Percentiles rank a stretch among this genome's conserved stretches.
These are phyloP conservation scores for Terrapene triunguis DNA, from an alignment of 2,113 vertebrate species.

Conservation along the genomic window DNA sequence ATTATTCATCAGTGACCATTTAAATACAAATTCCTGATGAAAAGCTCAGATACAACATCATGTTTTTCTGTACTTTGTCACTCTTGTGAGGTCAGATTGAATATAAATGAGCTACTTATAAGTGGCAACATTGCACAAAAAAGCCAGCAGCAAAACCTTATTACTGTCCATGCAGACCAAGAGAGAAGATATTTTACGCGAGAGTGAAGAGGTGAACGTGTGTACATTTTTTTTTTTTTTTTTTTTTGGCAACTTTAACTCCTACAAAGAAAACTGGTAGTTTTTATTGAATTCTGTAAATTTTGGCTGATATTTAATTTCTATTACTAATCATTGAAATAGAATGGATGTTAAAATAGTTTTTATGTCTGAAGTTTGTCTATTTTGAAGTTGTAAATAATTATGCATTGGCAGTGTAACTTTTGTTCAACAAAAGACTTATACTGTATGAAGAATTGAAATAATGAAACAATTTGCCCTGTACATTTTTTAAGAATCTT, in stretches of 20 bases:
- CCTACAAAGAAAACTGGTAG: constrained; percentile 66
- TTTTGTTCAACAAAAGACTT: constrained; percentile 75
- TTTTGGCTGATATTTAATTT: constrained; percentile 76
- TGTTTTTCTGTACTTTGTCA: constrained; percentile 60
- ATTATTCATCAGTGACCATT: constrained; percentile 20
- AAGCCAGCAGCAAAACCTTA: constrained; percentile 54
- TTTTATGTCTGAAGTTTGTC: constrained; percentile 79
- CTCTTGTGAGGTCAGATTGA: constrained; percentile 69
- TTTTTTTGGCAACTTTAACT: constrained; percentile 51
- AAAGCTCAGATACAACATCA: constrained; percentile 67
- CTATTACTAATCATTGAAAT: constrained; percentile 73
- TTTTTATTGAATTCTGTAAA: constrained; percentile 71
- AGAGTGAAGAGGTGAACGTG: constrained; percentile 33
- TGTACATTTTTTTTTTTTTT: constrained; percentile 60
- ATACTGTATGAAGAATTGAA: constrained; percentile 77
- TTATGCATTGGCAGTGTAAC: constrained; percentile 65
- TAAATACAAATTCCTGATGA: constrained; percentile 37
- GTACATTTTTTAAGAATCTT: constrained; percentile 83
- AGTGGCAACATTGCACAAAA: constrained; percentile 54
- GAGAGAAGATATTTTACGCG: constrained; percentile 2
- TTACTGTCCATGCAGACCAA: constrained; percentile 37
- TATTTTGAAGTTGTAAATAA: constrained; percentile 82
- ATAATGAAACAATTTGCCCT: constrained; percentile 69
- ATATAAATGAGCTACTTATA: constrained; percentile 47
- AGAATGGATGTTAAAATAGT: constrained; percentile 74